These are phyloP conservation scores for Anoura caudifer DNA, from an alignment of 2,113 vertebrate species.

Conservation along the genomic window DNA sequence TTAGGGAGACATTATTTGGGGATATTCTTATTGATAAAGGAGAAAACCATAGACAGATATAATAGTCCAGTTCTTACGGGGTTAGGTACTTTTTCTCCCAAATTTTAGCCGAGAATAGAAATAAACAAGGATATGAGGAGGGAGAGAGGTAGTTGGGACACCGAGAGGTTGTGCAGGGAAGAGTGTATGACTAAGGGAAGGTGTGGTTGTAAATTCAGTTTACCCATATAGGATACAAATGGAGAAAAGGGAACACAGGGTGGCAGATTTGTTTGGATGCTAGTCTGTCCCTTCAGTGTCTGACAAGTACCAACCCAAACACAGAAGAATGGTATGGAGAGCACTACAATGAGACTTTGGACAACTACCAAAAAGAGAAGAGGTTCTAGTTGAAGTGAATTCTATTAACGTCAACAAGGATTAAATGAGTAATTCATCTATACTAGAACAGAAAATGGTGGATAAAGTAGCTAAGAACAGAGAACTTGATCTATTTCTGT, in stretches of 20 bases:
- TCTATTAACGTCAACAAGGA: too few relatives aligned
- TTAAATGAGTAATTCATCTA: too few relatives aligned
- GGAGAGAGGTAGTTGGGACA: neutral
- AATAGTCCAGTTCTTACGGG: neutral
- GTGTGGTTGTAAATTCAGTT: neutral
- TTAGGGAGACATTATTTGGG: neutral
- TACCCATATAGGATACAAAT: neutral
- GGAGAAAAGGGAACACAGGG: neutral
- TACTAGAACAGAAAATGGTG: too few relatives aligned
- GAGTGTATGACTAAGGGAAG: neutral
- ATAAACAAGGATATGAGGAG: neutral
- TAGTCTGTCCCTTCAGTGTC: neutral
- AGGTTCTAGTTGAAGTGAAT: too few relatives aligned
- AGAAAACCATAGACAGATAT: neutral
- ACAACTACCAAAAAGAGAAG: too few relatives aligned
- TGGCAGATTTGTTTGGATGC: neutral
- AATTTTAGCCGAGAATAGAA: neutral
- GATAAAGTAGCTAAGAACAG: too few relatives aligned
- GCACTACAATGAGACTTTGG: too few relatives aligned
- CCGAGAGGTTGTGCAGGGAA: neutral
- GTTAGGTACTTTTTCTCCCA: neutral
- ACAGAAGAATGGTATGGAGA: too few relatives aligned
- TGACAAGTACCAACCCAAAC: neutral
- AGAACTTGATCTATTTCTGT: too few relatives aligned
- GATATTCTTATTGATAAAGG: neutral